phyloP scores from a whole-genome alignment of 1,140 invertebrate species.

The Drosophila pseudoananassae region DNA sequence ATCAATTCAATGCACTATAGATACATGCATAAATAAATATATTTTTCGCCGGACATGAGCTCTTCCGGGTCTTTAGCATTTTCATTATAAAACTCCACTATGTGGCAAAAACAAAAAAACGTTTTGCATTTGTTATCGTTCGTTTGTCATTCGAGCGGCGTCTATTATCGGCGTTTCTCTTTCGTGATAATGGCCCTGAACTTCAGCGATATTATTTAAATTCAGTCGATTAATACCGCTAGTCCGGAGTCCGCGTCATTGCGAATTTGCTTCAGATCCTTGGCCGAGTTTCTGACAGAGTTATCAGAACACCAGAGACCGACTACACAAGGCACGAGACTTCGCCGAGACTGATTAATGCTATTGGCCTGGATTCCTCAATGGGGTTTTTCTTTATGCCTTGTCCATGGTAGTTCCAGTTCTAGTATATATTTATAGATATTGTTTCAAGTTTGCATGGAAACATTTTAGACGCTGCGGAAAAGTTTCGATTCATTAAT shows the following conservation, averaged over 20 bases:
- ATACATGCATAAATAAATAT: conserved; percentile 16
- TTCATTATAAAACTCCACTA: conserved; percentile 29
- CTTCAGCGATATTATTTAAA: conserved; percentile 57
- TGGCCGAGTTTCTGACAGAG: conserved; percentile 38
- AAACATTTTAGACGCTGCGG: neutral
- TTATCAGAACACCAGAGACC: conserved; percentile 35
- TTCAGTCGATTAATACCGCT: conserved; percentile 46
- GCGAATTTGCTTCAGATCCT: conserved; percentile 37
- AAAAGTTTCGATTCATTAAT: neutral
- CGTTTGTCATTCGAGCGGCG: conserved; percentile 31
- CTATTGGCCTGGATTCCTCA: conserved; percentile 48
- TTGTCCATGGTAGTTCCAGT: conserved; percentile 11
- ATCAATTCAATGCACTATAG: conserved; percentile 26
- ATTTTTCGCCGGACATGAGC: conserved; percentile 3
- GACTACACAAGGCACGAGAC: neutral
- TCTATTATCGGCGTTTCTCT: conserved; percentile 54
- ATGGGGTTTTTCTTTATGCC: neutral
- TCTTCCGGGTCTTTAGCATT: conserved; percentile 68
- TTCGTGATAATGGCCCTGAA: conserved; percentile 68
- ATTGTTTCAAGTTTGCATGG: neutral
- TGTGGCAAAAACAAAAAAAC: conserved; percentile 41
- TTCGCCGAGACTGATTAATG: conserved; percentile 21
- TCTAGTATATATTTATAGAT: neutral
- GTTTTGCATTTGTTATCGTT: conserved; percentile 65
- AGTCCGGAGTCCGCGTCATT: conserved; percentile 23